Evolutionary conservation across 2,888 invertebrate genomes (phyloP).

Genomic region (Anoplius nigerrimus): DNA sequence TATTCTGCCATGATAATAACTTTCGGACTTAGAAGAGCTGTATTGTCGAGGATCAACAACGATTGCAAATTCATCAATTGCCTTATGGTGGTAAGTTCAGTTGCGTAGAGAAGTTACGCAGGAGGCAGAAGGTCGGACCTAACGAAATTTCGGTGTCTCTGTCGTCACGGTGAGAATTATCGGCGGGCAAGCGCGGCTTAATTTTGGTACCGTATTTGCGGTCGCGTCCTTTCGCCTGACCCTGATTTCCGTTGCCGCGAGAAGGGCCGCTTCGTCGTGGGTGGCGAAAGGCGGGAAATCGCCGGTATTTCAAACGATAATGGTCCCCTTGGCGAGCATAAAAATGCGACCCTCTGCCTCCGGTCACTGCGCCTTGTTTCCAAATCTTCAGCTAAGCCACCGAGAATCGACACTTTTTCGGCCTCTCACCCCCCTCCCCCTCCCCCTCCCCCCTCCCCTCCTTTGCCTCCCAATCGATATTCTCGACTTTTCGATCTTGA

Average conservation of each 20-base stretch:
- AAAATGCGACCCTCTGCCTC: slow-evolving; percentile 19
- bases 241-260: slow-evolving; percentile 28
- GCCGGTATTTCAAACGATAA: slow-evolving; percentile 24
- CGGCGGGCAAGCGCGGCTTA: slow-evolving; percentile 31
- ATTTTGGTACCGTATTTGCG: slow-evolving; percentile 38
- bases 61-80: too few species aligned
- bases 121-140: too few species aligned
- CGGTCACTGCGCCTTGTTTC: not conserved
- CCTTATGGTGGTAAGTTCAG: too few species aligned
- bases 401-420: not conserved
- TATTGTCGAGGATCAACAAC: too few species aligned
- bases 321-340: slow-evolving; percentile 20
- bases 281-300: slow-evolving; percentile 34
- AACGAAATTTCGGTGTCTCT: too few species aligned
- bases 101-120: too few species aligned
- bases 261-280: slow-evolving; percentile 25
- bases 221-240: slow-evolving; percentile 30
- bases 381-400: too few species aligned
- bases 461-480: not conserved
- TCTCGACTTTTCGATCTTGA: too few species aligned
- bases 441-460: not conserved
- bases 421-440: not conserved
- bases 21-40: too few species aligned
- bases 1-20: too few species aligned
- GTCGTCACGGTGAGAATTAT: slow-evolving; percentile 23